Evolutionary conservation across 2,888 invertebrate genomes (phyloP), one percentile per base, ranked within the genome.

Genomic region (Heliothis peltigera): DNA sequence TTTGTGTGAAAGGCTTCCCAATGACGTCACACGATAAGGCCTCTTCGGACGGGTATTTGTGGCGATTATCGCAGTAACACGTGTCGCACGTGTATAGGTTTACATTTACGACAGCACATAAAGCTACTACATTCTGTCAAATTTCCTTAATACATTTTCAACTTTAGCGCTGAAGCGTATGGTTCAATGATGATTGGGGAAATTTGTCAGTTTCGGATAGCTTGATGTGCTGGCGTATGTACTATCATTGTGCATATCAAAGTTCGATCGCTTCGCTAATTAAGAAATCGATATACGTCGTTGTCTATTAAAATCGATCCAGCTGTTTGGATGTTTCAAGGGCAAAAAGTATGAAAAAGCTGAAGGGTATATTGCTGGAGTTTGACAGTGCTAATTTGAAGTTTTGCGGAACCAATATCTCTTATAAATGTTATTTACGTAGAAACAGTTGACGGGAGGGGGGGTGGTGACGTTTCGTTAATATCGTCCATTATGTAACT

Each of bases 1-100:
- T 73, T 75, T 75, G 8, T 18, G 15, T 52, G 56, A 64, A 63
- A 75, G 75, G 73, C 57, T 75, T 73, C 73, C 15, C 21, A 35
- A 35, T 43, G 46, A 68, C 61, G 44, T 42, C 15, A 7, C 3
- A 17, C 35, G 44, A 32, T 73, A 67, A 52, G 4, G 25, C 18
- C 8, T 21, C 19, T 68, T 68, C 48, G 57, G 5, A 54, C 53
- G 1, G 43, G 42, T 49, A 18, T 39, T 10, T n/a, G 12, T 28
- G 22, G 18, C 48, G 43, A 19, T 32, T 39, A 21, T 28, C 44
- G 12, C 25, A 19, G 25, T 4, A 7, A 25, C 39, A 46, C 46
- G 46, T 46, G 46, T 17, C 12, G 44, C 22, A 48, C 21, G 15
- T 51, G 44, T n/a, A 21, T 21, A 28, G n/a, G 4, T 51, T 51